A percentile compares a stretch with the other conserved stretches of the same genome.
phyloP scores from a whole-genome alignment of 2,888 invertebrate species.

The Temnothorax rugatulus region DNA sequence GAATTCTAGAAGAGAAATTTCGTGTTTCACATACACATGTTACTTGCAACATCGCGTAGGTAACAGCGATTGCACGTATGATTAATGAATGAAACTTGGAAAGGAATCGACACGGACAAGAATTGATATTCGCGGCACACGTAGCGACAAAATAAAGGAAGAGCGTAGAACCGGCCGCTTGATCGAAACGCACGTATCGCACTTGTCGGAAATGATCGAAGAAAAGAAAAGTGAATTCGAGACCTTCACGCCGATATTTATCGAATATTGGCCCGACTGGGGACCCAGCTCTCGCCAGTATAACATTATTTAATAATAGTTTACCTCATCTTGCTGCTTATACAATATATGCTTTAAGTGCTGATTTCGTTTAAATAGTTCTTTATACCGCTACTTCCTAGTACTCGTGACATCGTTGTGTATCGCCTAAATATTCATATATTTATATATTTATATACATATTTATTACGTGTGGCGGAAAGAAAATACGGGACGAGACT shows the following conservation, averaged over 20 bases:
- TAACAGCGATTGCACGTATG: background rate
- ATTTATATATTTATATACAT: constrained; percentile 43
- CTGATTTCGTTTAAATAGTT: constrained; percentile 58
- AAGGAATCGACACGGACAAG: constrained; percentile 21
- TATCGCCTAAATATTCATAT: constrained; percentile 46
- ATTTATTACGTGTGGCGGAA: constrained; percentile 32
- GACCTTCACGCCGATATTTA: constrained; percentile 84
- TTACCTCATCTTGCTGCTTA: constrained; percentile 65
- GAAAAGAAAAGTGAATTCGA: constrained; percentile 43
- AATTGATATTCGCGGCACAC: constrained; percentile 25
- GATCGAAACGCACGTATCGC: constrained; percentile 12
- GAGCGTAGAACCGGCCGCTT: constrained; percentile 20
- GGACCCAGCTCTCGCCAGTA: constrained; percentile 85
- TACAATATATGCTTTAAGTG: constrained; percentile 67
- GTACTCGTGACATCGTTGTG: constrained; percentile 67
- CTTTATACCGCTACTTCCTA: constrained; percentile 61
- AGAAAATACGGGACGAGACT: constrained; percentile 23
- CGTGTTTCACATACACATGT: background rate
- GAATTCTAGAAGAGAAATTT: background rate
- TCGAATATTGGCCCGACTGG: constrained; percentile 85
- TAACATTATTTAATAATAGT: constrained; percentile 75
- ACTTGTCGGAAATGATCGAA: constrained; percentile 40
- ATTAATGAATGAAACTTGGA: constrained; percentile 29
- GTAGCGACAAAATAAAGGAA: background rate
- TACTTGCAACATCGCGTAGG: background rate